A percentile compares a stretch with the other conserved stretches of the same genome.
These are phyloP conservation scores for Merluccius polli DNA, from an alignment of 2,797 vertebrate genomes.

Conservation along the genomic window DNA sequence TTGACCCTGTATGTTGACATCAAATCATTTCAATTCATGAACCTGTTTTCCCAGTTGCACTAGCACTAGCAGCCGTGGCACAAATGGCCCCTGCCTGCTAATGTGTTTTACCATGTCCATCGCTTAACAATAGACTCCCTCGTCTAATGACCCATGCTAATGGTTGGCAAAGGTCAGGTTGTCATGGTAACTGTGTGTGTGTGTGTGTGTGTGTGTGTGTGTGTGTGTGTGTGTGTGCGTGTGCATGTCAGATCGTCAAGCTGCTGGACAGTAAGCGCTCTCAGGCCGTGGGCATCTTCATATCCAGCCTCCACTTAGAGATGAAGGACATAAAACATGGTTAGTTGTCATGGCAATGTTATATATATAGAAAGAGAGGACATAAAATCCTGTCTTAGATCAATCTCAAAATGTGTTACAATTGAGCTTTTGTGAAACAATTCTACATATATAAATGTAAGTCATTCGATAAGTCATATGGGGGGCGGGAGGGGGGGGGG, in stretches of 20 bases:
- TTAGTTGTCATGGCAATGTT: constrained; percentile 51
- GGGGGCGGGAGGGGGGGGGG: no score
- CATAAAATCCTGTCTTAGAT: no score
- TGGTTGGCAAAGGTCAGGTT: constrained; percentile 29
- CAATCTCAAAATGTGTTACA: no score
- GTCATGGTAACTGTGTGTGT: constrained; percentile 38
- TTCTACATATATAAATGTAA: no score
- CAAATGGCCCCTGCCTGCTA: not conserved
- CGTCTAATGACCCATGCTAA: constrained; percentile 34
- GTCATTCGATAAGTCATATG: no score
- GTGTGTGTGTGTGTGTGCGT: not conserved
- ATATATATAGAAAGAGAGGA: no score
- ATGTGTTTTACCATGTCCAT: constrained; percentile 7
- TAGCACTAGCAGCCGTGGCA: not conserved
- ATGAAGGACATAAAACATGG: constrained; percentile 98
- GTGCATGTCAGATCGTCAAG: constrained; percentile 83
- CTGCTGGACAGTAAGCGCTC: constrained; percentile 92
- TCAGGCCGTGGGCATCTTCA: constrained; percentile 94
- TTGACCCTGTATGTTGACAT: not conserved
- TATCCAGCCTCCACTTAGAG: constrained; percentile 96
- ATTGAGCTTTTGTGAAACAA: no score
- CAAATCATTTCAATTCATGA: not conserved
- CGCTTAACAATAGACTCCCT: constrained; percentile 8
- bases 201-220: constrained; percentile 1
- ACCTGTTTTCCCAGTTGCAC: constrained; percentile 2